A percentile compares a stretch with the other conserved stretches of the same genome.
Conservation (phyloP, 2,113 vertebrate genomes). For the Clupea harengus region DNA sequence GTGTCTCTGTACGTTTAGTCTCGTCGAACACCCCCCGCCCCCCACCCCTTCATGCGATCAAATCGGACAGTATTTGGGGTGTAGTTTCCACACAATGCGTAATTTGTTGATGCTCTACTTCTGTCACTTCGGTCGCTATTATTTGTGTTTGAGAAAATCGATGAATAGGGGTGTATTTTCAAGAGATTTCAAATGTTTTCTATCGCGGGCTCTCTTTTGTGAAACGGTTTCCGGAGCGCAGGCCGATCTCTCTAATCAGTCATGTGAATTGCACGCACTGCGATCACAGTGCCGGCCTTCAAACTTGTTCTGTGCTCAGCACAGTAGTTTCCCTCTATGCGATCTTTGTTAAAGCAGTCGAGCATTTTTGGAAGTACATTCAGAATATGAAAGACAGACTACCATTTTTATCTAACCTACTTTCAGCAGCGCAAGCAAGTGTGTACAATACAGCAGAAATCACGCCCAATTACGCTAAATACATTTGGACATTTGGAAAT, state of each 20-base stretch:
- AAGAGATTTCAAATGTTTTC: background rate
- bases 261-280: background rate
- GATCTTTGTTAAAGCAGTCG: background rate
- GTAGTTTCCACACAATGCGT: constrained; percentile 8
- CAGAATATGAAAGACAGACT: background rate
- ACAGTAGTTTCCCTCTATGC: background rate
- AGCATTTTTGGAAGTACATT: background rate
- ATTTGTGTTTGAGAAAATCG: background rate
- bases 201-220: background rate
- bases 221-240: background rate
- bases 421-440: background rate
- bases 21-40: background rate
- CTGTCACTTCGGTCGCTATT: background rate
- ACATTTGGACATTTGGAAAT: background rate
- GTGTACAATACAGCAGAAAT: background rate
- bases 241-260: background rate
- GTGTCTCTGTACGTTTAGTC: background rate
- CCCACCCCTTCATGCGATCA: background rate
- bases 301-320: background rate
- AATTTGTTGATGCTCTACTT: constrained; percentile 9
- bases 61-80: background rate
- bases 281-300: background rate
- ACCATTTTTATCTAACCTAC: background rate
- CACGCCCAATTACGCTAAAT: background rate
- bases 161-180: background rate